Conservation (phyloP, 2,113 vertebrate species). For the Notechis scutatus region DNA sequence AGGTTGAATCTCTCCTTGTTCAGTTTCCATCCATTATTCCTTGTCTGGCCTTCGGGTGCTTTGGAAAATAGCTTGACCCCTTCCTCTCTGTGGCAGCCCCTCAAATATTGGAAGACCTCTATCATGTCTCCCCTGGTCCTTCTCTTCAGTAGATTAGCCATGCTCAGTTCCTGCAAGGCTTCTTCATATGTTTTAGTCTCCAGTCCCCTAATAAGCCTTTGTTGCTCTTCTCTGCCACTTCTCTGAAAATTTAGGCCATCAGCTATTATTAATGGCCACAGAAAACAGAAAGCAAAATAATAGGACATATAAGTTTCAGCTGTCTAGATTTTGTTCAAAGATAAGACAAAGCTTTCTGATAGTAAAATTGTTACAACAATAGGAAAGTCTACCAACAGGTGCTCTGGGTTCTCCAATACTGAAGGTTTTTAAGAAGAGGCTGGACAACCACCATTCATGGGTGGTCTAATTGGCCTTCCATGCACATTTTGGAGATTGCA, state of each 20-base stretch:
- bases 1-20: too few relatives aligned
- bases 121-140: too few relatives aligned
- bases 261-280: not conserved
- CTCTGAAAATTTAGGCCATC: not conserved
- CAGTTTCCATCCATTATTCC: too few relatives aligned
- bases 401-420: not conserved
- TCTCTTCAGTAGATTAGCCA: too few relatives aligned
- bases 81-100: too few relatives aligned
- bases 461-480: not conserved
- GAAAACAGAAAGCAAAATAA: not conserved
- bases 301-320: not conserved
- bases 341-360: not conserved
- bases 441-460: not conserved
- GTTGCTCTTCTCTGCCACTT: too few relatives aligned
- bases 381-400: not conserved
- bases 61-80: too few relatives aligned
- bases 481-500: not conserved
- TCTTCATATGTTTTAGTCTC: too few relatives aligned
- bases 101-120: too few relatives aligned
- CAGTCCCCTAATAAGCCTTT: too few relatives aligned
- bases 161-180: too few relatives aligned
- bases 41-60: too few relatives aligned
- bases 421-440: not conserved
- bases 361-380: not conserved
- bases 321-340: not conserved